Base-by-base conservation (phyloP, 2,113 vertebrate genomes). In the Scopus umbretta region DNA sequence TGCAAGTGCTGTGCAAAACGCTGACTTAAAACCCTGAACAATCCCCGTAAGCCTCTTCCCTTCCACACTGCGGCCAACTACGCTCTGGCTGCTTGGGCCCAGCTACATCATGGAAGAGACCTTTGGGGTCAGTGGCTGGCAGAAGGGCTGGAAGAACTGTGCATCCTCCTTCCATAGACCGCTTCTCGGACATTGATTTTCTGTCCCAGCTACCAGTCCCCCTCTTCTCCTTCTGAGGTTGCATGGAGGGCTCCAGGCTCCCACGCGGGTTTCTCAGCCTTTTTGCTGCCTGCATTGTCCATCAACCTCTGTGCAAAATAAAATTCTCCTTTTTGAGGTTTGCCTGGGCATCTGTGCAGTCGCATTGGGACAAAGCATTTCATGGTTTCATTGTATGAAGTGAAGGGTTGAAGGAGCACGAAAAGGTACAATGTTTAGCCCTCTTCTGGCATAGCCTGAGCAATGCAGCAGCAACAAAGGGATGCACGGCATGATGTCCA, bases 391-490 rank as follows among this genome's bases (percentile, higher is more conserved):
- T 27, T 38, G 26, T 11, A 11, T 6, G 55, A 53, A 58, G 17
- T 0, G 10, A 36, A 86, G 45, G 29, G 26, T 5, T 62, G 75
- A 61, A 92, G 84, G 73, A 79, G 36, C 56, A 79, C 43, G 29
- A 21, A 29, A 49, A 79, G 45, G 47, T 43, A 72, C 43, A 13
- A 21, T 14, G 42, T 40, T 97, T 11, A 87, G 91, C 89, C 94
- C 94, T 94, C 95, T 96, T 50, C 89, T 96, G 95, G 92, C 79
- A 36, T 0, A 62, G 78, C 50, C 66, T 12, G 78, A 74, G 89
- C 84, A 86, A 47, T 80, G 92, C 96, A 95, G 86, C 84, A 30
- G 50, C 10, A 61, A 91, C 91, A 94, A 96, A 95, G 80, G 49
- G 72, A 70, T 52, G 79, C 40, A 7, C 7, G 1, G 58, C 36